Base-by-base conservation (phyloP, 1,140 invertebrate genomes). In the Diorhabda sublineata region DNA sequence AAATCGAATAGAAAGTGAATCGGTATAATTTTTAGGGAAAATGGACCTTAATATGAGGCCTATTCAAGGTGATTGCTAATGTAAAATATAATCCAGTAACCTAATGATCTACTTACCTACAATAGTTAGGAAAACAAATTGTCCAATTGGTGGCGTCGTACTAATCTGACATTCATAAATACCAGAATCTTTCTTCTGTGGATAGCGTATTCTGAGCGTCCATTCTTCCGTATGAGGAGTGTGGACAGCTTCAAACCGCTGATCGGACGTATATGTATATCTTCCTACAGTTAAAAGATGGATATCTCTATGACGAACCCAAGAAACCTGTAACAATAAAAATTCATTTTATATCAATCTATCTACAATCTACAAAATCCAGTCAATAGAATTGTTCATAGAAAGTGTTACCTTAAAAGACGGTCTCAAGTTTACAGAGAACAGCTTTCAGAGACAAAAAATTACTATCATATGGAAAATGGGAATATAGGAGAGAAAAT, bases 151-250 rank as follows among this genome's bases (percentile, higher is more conserved):
- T 44, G 92, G 92, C 4, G 91, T 93, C 5, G 93, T 94, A 70
- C 90, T 91, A 76, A 96, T 91, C 81, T 95, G 93, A 76, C 93
- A 95, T 81, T 93, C 92, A 79, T 93, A 93, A 58, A 91, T 87
- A 56, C 93, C 93, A 2, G 90, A 88, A 81, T 95, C 92, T 72
- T 88, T 89, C 11, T 87, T 83, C 80, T 92, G 90, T 0, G 90
- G 89, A 80, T 90, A 91, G 61, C 90, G 84, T 84, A 93, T 89
- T 82, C 86, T 80, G 74, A 95, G 78, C 4, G 88, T 89, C 90
- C 90, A 92, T 74, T 92, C 90, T 75, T 93, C 90, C 6, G 90
- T 88, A 73, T 91, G 88, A 0, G 89, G 88, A 43, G 87, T 87
- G 78, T 93, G 91, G 71, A 91, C 85, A 2, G 90, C 90, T 77